Evolutionary conservation across 2,797 vertebrate genomes (phyloP).

Genomic region (Coranthus polyacanthus): DNA sequence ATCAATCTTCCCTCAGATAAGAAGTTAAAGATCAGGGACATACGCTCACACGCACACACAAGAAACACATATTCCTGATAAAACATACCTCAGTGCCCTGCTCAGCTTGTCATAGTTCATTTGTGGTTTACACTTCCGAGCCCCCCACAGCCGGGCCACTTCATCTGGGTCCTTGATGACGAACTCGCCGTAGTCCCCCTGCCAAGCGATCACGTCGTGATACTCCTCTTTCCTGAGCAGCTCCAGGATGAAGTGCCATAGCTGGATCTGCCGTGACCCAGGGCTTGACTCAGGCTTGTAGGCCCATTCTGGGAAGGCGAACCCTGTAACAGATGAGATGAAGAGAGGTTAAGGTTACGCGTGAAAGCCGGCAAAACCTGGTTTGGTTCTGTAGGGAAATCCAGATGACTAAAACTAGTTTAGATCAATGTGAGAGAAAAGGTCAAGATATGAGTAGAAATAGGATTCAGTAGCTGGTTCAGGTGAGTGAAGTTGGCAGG

Average conservation of each 20-base stretch:
- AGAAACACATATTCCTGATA: neutral
- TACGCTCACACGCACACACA: too few species aligned
- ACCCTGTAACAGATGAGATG: constrained; percentile 78
- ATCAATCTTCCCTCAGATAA: constrained; percentile 1
- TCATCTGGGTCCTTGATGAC: constrained; percentile 95
- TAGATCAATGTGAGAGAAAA: constrained; percentile 10
- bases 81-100: constrained; percentile 89
- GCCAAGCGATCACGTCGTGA: constrained; percentile 94
- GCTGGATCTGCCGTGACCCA: constrained; percentile 93
- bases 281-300: constrained; percentile 94
- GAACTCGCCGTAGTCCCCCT: constrained; percentile 94
- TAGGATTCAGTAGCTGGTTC: constrained; percentile 41
- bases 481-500: constrained; percentile 44
- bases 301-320: constrained; percentile 94
- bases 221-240: constrained; percentile 92
- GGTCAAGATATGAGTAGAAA: constrained; percentile 15
- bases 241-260: constrained; percentile 96
- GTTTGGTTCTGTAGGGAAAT: constrained; percentile 4
- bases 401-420: constrained; percentile 1
- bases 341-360: constrained; percentile 35
- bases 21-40: constrained; percentile 11
- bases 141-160: constrained; percentile 93
- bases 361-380: constrained; percentile 4
- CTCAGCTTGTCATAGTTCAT: constrained; percentile 97
- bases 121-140: constrained; percentile 94